Conservation (phyloP, 2,888 invertebrate genomes). For the Ethmia dodecea region DNA sequence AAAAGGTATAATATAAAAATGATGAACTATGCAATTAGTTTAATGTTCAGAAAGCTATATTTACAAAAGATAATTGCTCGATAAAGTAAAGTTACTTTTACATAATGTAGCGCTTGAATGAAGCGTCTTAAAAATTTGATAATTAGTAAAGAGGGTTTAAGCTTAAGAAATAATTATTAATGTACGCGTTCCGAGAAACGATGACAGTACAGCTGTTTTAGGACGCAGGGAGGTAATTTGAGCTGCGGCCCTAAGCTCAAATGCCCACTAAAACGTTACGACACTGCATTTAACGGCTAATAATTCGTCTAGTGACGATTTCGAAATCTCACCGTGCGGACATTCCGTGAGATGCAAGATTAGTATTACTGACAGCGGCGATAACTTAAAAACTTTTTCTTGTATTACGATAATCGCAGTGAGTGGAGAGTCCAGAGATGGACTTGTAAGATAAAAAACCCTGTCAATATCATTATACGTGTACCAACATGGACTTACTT, state of each 20-base stretch:
- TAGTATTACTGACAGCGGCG: slow-evolving; percentile 51
- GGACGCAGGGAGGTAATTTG: slow-evolving; percentile 40
- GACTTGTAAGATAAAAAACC: slow-evolving; percentile 52
- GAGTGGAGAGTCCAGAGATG: slow-evolving; percentile 43
- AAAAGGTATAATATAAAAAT: background rate
- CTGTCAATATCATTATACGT: slow-evolving; percentile 65
- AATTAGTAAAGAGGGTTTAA: background rate
- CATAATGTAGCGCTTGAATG: background rate
- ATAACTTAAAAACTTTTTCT: slow-evolving; percentile 61
- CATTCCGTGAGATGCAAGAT: slow-evolving; percentile 61
- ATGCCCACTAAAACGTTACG: slow-evolving; percentile 51
- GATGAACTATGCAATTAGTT: background rate
- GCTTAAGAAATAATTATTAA: background rate
- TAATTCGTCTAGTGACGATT: slow-evolving; percentile 62
- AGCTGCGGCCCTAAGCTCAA: slow-evolving; percentile 47
- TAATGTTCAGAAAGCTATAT: no score
- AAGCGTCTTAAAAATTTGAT: background rate
- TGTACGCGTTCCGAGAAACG: background rate
- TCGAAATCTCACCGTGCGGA: slow-evolving; percentile 50
- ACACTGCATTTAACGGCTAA: slow-evolving; percentile 57
- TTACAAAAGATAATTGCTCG: no score
- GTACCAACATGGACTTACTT: slow-evolving; percentile 50
- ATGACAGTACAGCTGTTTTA: slow-evolving; percentile 15
- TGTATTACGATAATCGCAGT: slow-evolving; percentile 52
- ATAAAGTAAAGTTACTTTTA: no score